Base-by-base conservation (phyloP, 2,797 vertebrate genomes). In the Rhinella marina region DNA sequence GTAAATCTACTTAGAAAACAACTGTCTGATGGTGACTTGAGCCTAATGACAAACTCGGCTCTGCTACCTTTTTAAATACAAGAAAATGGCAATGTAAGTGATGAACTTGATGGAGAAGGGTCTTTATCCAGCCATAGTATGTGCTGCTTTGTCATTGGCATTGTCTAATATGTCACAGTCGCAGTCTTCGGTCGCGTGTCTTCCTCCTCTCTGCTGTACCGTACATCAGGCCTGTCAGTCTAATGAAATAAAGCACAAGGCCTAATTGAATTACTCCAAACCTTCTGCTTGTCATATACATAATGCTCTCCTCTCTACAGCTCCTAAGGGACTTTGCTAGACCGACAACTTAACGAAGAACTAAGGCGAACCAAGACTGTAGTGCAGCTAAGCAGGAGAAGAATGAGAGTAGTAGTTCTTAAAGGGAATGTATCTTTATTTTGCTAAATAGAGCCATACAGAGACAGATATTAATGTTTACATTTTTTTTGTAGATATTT, bases 181-280 rank as follows among this genome's bases (percentile, higher is more conserved):
- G 52, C 9, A 14, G 48, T n/a, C 9, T 41, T 41, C 32, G 32
- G 32, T 41, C 2, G 21, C 7, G 25, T 19, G 17, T 29, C 48
- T 0, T 13, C 78, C 78, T 21, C 52, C 54, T 16, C 17, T n/a
- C 48, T 19, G 16, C 50, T 56, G 14, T 56, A 70, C 21, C 21
- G 61, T 66, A 66, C 48, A 68, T 82, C 62, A 68, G 64, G 14
- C 50, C 81, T 82, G 81, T 70, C 64, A 83, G 29, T 29, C 81
- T 83, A 70, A 72, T 70, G 17, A 83, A 72, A 83, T 83, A 83
- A 83, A 68, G 13, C 52, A 57, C 17, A 3, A 57, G 66, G 19
- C 25, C 8, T 64, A 72, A 70, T 83, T 72, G 16, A 83, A 83
- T 72, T 83, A 72, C 25, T 10, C 10, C 54, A 56, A 83, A 57